These are phyloP conservation scores for Matsumyia berberina DNA, from an alignment of 2,888 invertebrate species.

Conservation along the genomic window DNA sequence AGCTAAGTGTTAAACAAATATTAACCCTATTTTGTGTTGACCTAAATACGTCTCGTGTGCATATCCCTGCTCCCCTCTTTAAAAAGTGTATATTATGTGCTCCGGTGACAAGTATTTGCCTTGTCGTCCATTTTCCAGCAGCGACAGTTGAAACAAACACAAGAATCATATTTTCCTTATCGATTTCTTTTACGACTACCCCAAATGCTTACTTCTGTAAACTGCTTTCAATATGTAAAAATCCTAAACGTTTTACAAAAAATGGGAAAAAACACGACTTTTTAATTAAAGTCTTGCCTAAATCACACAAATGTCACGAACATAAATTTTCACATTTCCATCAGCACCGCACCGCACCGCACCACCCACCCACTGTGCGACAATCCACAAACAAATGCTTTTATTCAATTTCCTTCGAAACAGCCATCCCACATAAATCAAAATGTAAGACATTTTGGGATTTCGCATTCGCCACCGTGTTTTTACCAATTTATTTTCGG, in stretches of 20 bases:
- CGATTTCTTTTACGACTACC: constrained; percentile 1
- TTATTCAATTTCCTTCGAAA: constrained; percentile 71
- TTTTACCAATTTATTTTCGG: constrained; percentile 70
- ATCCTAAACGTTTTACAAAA: constrained; percentile 27
- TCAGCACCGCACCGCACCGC: constrained; percentile 3
- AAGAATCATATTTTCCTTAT: constrained; percentile 13
- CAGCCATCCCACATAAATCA: constrained; percentile 68
- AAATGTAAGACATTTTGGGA: constrained; percentile 68
- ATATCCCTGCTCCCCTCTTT: no score
- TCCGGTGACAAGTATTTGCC: no score
- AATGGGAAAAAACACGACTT: constrained; percentile 49
- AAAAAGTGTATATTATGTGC: no score
- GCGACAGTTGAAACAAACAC: background rate
- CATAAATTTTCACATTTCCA: constrained; percentile 69
- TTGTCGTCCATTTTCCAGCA: no score
- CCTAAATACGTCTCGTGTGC: no score
- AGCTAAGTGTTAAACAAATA: no score
- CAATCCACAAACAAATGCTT: constrained; percentile 65
- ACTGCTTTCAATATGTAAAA: constrained; percentile 25
- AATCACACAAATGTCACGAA: constrained; percentile 75
- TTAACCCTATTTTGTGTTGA: no score
- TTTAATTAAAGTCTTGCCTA: constrained; percentile 73
- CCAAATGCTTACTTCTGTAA: constrained; percentile 14
- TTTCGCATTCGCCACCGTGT: constrained; percentile 65
- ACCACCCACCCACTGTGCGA: constrained; percentile 48